A percentile compares a stretch with the other conserved stretches of the same genome.
Conservation (phyloP, 2,888 invertebrate genomes). For the Lasioglossum malachurum region DNA sequence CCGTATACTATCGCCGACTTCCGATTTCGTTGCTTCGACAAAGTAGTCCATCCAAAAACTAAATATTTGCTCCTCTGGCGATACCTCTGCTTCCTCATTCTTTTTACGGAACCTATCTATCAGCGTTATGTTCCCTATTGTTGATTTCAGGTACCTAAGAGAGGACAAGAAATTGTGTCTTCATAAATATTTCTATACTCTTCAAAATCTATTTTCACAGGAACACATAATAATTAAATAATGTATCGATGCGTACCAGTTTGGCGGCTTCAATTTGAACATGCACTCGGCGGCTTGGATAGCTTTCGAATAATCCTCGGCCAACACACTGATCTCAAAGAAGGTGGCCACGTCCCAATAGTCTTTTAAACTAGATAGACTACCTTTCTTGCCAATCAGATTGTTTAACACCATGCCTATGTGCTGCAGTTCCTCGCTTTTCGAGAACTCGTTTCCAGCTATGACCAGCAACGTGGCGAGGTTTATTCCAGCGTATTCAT, state of each 20-base stretch:
- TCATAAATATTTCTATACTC: background rate
- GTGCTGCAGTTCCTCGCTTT: conserved; percentile 95
- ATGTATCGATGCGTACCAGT: conserved; percentile 87
- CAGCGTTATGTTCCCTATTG: conserved; percentile 97
- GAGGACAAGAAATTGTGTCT: conserved; percentile 29
- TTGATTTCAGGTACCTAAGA: conserved; percentile 95
- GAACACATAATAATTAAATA: background rate
- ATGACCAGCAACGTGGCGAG: conserved; percentile 98
- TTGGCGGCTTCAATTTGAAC: conserved; percentile 95
- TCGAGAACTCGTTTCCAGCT: conserved; percentile 97
- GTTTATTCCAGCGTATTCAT: conserved; percentile 99
- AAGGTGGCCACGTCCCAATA: conserved; percentile 99
- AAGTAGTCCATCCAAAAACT: conserved; percentile 99
- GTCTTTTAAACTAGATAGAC: conserved; percentile 95
- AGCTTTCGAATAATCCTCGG: conserved; percentile 98
- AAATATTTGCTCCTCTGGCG: conserved; percentile 95
- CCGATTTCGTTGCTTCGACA: conserved; percentile 95
- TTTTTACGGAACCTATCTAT: conserved; percentile 96
- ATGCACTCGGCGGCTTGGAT: conserved; percentile 98
- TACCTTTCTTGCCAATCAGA: conserved; percentile 98
- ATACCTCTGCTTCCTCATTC: conserved; percentile 89
- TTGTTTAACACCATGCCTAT: conserved; percentile 98
- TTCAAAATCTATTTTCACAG: background rate
- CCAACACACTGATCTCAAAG: conserved; percentile 98
- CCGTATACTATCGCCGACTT: conserved; percentile 92